Evolutionary conservation across 2,113 vertebrate species (phyloP).

Genomic region (Irena cyanogastra): DNA sequence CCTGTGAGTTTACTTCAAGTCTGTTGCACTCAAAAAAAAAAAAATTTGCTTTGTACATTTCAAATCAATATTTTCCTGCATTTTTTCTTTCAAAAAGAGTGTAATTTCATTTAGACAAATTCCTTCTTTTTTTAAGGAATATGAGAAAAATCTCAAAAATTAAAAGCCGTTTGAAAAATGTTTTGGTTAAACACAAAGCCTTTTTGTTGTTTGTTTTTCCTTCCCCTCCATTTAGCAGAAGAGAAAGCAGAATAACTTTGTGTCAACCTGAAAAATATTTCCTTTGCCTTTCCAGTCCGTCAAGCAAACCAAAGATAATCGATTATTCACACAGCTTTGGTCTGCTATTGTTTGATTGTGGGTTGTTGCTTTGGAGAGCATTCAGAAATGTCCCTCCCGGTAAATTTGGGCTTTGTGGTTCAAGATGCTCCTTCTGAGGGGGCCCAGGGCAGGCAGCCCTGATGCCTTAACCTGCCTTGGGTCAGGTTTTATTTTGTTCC

Average conservation of each 20-base stretch:
- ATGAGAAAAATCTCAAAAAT: neutral
- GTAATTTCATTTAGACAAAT: neutral
- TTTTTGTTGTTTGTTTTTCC: neutral
- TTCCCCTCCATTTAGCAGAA: neutral
- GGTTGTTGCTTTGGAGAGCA: neutral
- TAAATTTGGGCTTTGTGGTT: neutral
- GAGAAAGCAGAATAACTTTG: slow-evolving; percentile 20
- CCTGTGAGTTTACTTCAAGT: neutral
- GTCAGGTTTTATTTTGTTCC: neutral
- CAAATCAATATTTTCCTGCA: neutral
- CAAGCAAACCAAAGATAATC: slow-evolving; percentile 49
- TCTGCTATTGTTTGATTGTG: slow-evolving; percentile 17
- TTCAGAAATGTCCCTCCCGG: neutral
- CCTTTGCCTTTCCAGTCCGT: slow-evolving; percentile 30
- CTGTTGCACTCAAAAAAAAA: neutral
- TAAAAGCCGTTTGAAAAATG: neutral
- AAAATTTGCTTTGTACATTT: neutral
- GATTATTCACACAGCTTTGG: slow-evolving; percentile 47
- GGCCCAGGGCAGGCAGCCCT: neutral
- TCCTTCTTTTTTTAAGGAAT: neutral
- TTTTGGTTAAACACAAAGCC: neutral
- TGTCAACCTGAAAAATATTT: slow-evolving; percentile 49
- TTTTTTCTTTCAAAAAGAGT: neutral
- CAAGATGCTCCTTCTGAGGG: neutral
- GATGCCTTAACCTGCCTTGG: neutral